Percentiles rank a stretch among this genome's conserved stretches.
phyloP scores from a whole-genome alignment of 2,888 invertebrate genomes.

The Pristionchus exspectatus region DNA sequence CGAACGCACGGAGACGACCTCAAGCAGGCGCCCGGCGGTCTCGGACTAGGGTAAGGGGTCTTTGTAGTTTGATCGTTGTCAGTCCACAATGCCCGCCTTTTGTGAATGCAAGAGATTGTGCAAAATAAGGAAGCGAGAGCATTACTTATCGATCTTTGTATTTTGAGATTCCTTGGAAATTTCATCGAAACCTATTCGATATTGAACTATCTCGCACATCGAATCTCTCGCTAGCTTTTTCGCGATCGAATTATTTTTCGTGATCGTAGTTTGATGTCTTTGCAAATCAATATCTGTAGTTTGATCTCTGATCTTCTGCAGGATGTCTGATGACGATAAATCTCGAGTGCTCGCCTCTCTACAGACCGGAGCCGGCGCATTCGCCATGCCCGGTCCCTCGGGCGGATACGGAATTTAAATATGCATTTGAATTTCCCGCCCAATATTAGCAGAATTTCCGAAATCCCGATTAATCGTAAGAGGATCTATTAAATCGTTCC shows the following conservation, averaged over 20 bases:
- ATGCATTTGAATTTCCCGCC: background rate
- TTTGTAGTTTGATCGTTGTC: too few relatives aligned
- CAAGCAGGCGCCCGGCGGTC: background rate
- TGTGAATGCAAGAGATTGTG: too few relatives aligned
- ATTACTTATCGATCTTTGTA: conserved; percentile 10
- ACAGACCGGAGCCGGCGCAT: conserved; percentile 37
- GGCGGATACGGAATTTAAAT: conserved; percentile 22
- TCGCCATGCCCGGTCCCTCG: conserved; percentile 20
- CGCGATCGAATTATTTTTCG: background rate
- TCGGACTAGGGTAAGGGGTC: conserved; percentile 10
- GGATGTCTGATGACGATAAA: conserved; percentile 46
- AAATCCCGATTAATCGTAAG: background rate
- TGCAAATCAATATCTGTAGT: too few relatives aligned
- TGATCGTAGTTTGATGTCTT: too few relatives aligned
- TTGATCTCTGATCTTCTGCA: conserved; percentile 32
- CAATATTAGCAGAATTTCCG: background rate
- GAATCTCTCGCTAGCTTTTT: background rate
- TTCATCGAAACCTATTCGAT: too few relatives aligned
- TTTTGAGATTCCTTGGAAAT: background rate
- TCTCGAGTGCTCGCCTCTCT: conserved; percentile 52
- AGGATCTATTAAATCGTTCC: background rate
- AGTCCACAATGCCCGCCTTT: too few relatives aligned
- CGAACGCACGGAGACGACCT: conserved; percentile 59
- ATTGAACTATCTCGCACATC: too few relatives aligned
- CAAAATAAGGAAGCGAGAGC: too few relatives aligned